phyloP scores from a whole-genome alignment of 2,797 vertebrate species.

The Discoglossus pictus region DNA sequence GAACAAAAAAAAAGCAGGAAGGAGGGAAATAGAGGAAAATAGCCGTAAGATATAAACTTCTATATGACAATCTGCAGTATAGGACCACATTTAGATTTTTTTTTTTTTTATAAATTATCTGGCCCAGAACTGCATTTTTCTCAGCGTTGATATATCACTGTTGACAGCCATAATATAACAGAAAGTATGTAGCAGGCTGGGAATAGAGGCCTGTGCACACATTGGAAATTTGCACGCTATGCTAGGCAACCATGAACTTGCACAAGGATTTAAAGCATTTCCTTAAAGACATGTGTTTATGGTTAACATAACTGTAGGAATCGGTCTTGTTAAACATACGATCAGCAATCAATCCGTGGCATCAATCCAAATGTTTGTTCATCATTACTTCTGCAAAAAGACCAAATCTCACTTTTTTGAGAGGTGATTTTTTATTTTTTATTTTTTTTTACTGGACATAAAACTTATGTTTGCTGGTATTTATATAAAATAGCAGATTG shows the following conservation, averaged over 20 bases:
- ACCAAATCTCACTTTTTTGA: no score
- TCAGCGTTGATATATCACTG: slow-evolving; percentile 13
- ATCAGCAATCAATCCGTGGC: neutral
- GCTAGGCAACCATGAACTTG: neutral
- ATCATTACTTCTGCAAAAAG: no score
- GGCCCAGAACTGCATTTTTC: slow-evolving; percentile 18
- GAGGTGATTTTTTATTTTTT: no score
- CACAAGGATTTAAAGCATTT: slow-evolving; percentile 2
- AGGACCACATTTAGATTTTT: neutral
- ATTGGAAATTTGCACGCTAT: neutral
- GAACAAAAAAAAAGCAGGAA: no score
- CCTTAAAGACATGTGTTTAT: slow-evolving; percentile 18
- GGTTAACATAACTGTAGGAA: slow-evolving; percentile 9
- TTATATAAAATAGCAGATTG: no score
- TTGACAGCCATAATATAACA: slow-evolving; percentile 15
- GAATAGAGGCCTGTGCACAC: neutral
- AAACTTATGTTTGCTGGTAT: no score
- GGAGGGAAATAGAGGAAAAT: no score
- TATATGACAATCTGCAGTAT: neutral
- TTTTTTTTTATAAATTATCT: slow-evolving; percentile 7
- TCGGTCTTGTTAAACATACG: slow-evolving; percentile 1
- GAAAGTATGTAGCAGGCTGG: neutral
- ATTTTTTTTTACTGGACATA: no score
- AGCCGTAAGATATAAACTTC: no score
- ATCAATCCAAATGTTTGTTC: no score